A percentile compares a stretch with the other conserved stretches of the same genome.
Conservation (phyloP, 2,888 invertebrate genomes). For the Agonopterix arenella region DNA sequence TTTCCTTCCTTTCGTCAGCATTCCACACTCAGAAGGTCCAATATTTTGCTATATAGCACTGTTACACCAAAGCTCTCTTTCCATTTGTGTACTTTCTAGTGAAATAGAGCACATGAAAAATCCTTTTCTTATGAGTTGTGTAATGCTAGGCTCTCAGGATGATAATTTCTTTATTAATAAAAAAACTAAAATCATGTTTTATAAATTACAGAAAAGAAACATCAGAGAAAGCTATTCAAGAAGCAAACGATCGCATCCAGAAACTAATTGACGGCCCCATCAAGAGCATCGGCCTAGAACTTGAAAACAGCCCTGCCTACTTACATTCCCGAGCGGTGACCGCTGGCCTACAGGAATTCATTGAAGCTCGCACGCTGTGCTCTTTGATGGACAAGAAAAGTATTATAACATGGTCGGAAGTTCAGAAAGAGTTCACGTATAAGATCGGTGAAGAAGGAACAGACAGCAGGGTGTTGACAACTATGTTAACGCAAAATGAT, state of each 20-base stretch:
- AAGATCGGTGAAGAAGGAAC: constrained; percentile 20
- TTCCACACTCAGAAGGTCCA: too few species aligned
- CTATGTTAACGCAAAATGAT: constrained; percentile 65
- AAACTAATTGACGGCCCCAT: constrained; percentile 75
- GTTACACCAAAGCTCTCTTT: too few species aligned
- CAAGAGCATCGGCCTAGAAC: constrained; percentile 82
- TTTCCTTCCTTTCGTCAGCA: too few species aligned
- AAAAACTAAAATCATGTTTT: too few species aligned
- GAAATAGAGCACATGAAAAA: too few species aligned
- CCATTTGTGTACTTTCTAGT: too few species aligned
- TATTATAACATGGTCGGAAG: constrained; percentile 77
- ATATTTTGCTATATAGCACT: too few species aligned
- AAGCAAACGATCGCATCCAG: constrained; percentile 80
- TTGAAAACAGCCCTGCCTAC: constrained; percentile 82
- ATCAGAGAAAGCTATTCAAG: constrained; percentile 37
- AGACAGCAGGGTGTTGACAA: constrained; percentile 31
- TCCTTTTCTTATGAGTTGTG: too few species aligned
- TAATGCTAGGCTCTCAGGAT: too few species aligned
- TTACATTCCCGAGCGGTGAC: constrained; percentile 55
- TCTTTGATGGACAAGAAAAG: constrained; percentile 79
- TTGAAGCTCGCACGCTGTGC: constrained; percentile 90
- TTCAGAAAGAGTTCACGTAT: constrained; percentile 75
- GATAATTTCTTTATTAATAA: too few species aligned
- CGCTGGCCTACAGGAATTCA: constrained; percentile 84
- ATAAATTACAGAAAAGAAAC: constrained; percentile 47